Evolutionary conservation across 2,797 vertebrate species (phyloP).

Genomic region (Melanotaenia nigrans): DNA sequence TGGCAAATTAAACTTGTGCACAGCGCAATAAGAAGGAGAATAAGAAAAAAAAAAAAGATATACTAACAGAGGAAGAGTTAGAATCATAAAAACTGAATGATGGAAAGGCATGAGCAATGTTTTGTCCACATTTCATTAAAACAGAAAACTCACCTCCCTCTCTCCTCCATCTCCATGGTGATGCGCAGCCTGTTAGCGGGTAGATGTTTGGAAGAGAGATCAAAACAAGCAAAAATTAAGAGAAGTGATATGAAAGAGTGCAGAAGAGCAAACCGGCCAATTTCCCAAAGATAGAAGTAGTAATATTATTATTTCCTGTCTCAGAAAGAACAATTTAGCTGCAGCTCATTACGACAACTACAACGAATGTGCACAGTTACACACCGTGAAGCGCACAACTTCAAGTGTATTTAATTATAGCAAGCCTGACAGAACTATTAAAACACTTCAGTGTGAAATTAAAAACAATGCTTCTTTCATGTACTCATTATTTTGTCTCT

Average conservation of each 20-base stretch:
- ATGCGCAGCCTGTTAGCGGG: conserved; percentile 26
- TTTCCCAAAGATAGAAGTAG: conserved; percentile 25
- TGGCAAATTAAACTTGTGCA: conserved; percentile 20
- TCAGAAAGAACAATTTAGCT: neutral
- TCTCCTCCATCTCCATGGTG: conserved; percentile 57
- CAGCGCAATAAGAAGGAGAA: conserved; percentile 2
- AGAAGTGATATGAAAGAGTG: conserved; percentile 19
- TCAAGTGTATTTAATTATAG: conserved; percentile 27
- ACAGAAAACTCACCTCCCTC: conserved; percentile 22
- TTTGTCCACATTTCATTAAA: conserved; percentile 39
- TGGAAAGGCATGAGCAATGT: conserved; percentile 3
- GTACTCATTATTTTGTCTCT: neutral
- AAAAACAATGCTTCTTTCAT: neutral
- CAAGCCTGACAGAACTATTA: conserved; percentile 9
- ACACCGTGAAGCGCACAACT: neutral
- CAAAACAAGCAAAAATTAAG: conserved; percentile 27
- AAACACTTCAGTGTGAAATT: conserved; percentile 11
- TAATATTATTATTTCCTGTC: conserved; percentile 18
- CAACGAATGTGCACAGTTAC: neutral
- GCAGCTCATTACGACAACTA: conserved; percentile 3
- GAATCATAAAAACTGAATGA: conserved; percentile 14
- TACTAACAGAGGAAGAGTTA: neutral
- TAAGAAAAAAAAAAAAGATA: neutral
- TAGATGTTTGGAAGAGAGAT: conserved; percentile 1
- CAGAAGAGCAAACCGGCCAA: conserved; percentile 22